These are phyloP conservation scores for Nipponia nippon DNA, from an alignment of 2,113 vertebrate genomes.

Conservation along the genomic window DNA sequence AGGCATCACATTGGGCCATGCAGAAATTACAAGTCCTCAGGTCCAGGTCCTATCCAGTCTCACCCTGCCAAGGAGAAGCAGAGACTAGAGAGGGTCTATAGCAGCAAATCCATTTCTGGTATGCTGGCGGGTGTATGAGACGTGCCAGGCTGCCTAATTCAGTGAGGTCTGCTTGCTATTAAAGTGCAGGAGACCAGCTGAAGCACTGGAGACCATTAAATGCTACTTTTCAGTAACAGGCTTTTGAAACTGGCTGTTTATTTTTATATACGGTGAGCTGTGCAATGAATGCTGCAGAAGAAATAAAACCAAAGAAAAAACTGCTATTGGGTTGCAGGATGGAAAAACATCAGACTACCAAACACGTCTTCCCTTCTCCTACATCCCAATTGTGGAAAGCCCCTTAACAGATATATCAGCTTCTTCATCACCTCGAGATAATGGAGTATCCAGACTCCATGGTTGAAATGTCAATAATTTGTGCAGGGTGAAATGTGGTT, in stretches of 20 bases:
- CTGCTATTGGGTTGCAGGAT: not conserved
- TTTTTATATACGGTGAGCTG: not conserved
- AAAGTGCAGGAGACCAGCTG: not conserved
- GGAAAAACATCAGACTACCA: not conserved
- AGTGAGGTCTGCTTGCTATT: not conserved
- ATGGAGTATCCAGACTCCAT: not conserved
- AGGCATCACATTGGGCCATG: fast-evolving
- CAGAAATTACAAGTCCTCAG: not conserved
- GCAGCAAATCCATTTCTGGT: not conserved
- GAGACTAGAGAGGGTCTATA: not conserved
- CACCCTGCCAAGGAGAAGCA: not conserved
- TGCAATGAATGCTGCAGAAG: not conserved
- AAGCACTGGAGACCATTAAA: not conserved
- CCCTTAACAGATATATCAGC: no score
- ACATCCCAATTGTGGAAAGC: fast-evolving
- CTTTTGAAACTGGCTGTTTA: not conserved
- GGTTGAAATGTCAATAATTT: not conserved
- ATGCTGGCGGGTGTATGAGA: not conserved
- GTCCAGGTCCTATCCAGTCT: not conserved
- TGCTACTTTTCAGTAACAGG: not conserved
- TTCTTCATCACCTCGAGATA: not conserved
- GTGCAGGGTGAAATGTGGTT: not conserved
- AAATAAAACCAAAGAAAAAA: not conserved
- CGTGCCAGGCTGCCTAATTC: not conserved
- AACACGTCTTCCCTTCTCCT: not conserved